Base-by-base conservation (phyloP, 2,797 vertebrate genomes). In the Arrhamphus sclerolepis region DNA sequence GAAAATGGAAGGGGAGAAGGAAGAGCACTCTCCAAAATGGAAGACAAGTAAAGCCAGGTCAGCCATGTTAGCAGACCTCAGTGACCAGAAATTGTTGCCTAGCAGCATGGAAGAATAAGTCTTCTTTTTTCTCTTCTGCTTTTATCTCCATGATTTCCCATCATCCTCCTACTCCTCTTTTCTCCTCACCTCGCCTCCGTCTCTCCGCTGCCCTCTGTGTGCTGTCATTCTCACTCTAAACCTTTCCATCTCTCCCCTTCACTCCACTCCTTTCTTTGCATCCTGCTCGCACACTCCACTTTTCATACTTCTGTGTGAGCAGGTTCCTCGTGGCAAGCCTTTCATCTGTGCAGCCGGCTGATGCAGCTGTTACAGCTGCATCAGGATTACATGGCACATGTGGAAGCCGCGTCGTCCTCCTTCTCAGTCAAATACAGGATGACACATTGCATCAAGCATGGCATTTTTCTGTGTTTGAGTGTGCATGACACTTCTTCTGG, bases 361-460 rank as follows among this genome's bases (percentile, higher is more conserved):
- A 82, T 87, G 78, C 74, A 67, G 84, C 66, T 70, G 71, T 81
- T 87, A 77, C 77, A 81, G 70, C 77, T 75, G 83, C 77, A 78
- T 85, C 82, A 80, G 81, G 84, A 85, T 88, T 87, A 85, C 82
- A 85, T 51, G 72, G 70, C 83, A 83, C 75, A 83, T 80, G 77
- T 77, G 74, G 79, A 72, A 69, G 66, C 62, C 9, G 48, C 73
- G 57, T 85, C 82, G 78, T 80, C 74, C 84, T 76, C 77, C 72
- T n/a, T 7, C 64, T 22, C 46, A 67, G 66, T 77, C 75, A 67
- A 68, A 89, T 70, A 50, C 72, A 49, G 66, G 62, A 66, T 70
- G 84, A 80, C 74, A 74, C 78, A 72, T 75, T 78, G 70, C 67
- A 48, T 65, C 66, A 28, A 64, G 60, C 65, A 18, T 67, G 71